Evolutionary conservation across 2,888 invertebrate species (phyloP).

Genomic region (Chymomyza fuscimana): DNA sequence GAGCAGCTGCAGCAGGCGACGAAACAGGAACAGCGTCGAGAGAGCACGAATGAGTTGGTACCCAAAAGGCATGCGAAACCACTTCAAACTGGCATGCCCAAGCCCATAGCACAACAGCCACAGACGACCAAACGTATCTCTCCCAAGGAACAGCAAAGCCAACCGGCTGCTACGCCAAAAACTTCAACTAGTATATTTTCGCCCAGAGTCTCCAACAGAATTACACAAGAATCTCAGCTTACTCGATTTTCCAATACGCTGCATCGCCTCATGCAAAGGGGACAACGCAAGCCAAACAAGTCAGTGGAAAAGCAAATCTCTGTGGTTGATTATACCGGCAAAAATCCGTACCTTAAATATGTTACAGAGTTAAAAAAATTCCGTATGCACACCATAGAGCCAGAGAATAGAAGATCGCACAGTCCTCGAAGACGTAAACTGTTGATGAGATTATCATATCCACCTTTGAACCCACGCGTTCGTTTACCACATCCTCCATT

Average conservation of each 20-base stretch:
- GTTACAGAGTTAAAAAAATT: background rate
- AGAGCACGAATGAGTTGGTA: background rate
- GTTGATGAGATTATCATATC: conserved; percentile 37
- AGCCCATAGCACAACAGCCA: background rate
- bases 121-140: background rate
- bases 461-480: conserved; percentile 58
- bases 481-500: conserved; percentile 57
- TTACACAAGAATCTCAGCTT: no score
- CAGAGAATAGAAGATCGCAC: background rate
- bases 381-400: background rate
- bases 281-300: background rate
- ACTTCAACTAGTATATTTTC: no score
- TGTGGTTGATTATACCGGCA: conserved; percentile 28
- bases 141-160: background rate
- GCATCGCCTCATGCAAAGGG: conserved; percentile 13
- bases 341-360: conserved; percentile 29
- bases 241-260: background rate
- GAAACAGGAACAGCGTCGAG: no score
- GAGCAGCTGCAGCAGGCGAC: no score
- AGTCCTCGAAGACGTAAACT: conserved; percentile 20
- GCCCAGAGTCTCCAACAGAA: background rate
- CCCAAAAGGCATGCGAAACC: background rate
- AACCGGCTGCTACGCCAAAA: no score
- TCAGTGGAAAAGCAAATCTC: background rate
- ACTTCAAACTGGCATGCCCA: background rate